These are phyloP conservation scores for Rhizomys pruinosus DNA, from an alignment of 2,113 vertebrate genomes.

Conservation along the genomic window DNA sequence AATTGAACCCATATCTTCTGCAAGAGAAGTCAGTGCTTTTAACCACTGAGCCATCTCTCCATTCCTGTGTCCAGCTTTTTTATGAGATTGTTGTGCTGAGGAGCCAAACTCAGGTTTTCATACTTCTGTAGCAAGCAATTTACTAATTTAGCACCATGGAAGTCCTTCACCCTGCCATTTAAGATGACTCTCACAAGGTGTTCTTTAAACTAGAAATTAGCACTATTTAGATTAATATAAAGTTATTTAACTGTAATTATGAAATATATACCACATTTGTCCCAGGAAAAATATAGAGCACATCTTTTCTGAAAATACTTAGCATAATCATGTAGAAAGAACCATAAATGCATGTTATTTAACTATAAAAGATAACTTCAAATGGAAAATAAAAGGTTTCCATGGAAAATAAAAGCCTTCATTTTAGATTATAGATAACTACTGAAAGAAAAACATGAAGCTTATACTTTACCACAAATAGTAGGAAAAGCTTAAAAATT, in stretches of 20 bases:
- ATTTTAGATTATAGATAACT: too few species aligned
- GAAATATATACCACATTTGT: neutral
- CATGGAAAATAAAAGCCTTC: neutral
- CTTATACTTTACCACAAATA: neutral
- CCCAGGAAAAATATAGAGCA: neutral
- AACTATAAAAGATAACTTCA: neutral
- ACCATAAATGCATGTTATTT: too few species aligned
- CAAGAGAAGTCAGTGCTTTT: too few species aligned
- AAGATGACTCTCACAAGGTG: neutral
- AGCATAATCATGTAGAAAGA: neutral
- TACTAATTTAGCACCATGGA: too few species aligned
- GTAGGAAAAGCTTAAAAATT: neutral
- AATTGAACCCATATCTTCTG: neutral
- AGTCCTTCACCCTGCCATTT: neutral
- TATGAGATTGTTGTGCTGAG: too few species aligned
- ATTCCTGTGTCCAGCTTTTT: too few species aligned
- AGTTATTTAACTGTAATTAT: neutral
- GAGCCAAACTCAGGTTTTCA: too few species aligned
- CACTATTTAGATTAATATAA: neutral
- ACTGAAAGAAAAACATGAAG: neutral
- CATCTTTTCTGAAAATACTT: neutral
- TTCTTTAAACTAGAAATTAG: neutral
- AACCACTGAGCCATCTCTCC: neutral
- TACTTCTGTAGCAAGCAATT: too few species aligned
- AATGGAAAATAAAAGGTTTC: neutral